Percentiles rank a stretch among this genome's conserved stretches.
phyloP scores from a whole-genome alignment of 2,888 invertebrate genomes.

The Elgonia sp. region DNA sequence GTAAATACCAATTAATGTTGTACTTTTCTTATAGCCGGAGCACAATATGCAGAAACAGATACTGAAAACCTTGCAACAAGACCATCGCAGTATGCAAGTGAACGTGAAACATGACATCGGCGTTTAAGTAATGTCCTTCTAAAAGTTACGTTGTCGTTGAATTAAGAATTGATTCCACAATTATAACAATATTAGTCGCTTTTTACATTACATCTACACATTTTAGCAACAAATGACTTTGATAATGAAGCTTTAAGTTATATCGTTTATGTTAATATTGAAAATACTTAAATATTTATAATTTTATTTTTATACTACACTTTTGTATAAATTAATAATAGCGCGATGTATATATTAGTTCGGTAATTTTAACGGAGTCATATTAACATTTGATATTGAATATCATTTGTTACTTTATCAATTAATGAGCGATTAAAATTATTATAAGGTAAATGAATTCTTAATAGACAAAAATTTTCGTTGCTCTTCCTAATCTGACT shows the following conservation, averaged over 20 bases:
- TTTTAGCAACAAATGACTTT: neutral
- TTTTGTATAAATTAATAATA: too few relatives aligned
- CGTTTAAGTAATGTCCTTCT: slow-evolving; percentile 78
- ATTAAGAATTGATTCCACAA: slow-evolving; percentile 24
- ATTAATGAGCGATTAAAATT: neutral
- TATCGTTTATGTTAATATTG: slow-evolving; percentile 7
- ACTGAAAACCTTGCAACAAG: slow-evolving; percentile 85
- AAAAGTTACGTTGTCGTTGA: slow-evolving; percentile 44
- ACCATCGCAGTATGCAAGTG: slow-evolving; percentile 84
- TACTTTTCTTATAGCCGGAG: slow-evolving; percentile 83
- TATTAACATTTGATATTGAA: too few relatives aligned
- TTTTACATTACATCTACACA: neutral
- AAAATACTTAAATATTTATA: neutral
- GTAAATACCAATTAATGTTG: too few relatives aligned
- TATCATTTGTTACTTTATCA: too few relatives aligned
- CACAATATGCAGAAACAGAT: slow-evolving; percentile 85
- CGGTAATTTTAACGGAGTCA: too few relatives aligned
- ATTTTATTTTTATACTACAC: slow-evolving; percentile 7
- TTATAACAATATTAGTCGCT: slow-evolving; percentile 30
- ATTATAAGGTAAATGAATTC: slow-evolving; percentile 14
- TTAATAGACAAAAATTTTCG: slow-evolving; percentile 14
- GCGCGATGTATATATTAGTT: too few relatives aligned
- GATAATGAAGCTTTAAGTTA: neutral
- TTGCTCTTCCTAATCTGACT: slow-evolving; percentile 52
- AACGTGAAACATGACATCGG: slow-evolving; percentile 84